Evolutionary conservation across 2,797 vertebrate genomes (phyloP).

Genomic region (Pagetopsis macropterus): DNA sequence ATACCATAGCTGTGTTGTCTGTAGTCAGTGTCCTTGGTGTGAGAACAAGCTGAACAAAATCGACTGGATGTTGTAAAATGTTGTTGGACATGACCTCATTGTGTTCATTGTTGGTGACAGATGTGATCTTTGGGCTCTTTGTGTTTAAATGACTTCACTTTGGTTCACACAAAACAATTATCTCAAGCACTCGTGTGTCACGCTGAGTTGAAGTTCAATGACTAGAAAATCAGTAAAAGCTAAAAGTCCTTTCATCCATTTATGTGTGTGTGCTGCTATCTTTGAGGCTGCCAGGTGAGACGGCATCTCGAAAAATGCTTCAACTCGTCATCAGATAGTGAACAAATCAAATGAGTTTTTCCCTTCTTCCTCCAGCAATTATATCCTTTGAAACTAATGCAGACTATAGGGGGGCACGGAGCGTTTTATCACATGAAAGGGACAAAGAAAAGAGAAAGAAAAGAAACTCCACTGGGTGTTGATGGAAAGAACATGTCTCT

Average conservation of each 20-base stretch:
- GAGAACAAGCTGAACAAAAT: too few relatives aligned
- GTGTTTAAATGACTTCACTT: not conserved
- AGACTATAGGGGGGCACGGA: conserved; percentile 18
- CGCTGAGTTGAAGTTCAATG: conserved; percentile 11
- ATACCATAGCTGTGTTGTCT: not conserved
- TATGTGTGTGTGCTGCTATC: conserved; percentile 1
- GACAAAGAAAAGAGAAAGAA: conserved; percentile 16
- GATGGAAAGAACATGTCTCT: conserved; percentile 27
- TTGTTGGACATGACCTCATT: conserved; percentile 8
- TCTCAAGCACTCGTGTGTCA: conserved; percentile 10
- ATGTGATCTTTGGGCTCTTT: not conserved
- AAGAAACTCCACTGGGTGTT: not conserved
- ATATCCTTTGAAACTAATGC: conserved; percentile 36
- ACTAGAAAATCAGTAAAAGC: conserved; percentile 6
- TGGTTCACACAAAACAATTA: not conserved
- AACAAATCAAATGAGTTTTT: conserved; percentile 59
- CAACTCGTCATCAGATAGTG: conserved; percentile 37
- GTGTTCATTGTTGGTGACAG: not conserved
- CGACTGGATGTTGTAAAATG: too few relatives aligned
- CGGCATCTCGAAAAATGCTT: conserved; percentile 6
- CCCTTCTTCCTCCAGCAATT: conserved; percentile 28
- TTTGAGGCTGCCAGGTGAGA: not conserved
- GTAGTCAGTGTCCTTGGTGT: too few relatives aligned
- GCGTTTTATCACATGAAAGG: conserved; percentile 30
- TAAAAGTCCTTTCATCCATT: conserved; percentile 12